These are phyloP conservation scores for Archegozetes longisetosus DNA, from an alignment of 1,140 invertebrate genomes.

Conservation along the genomic window DNA sequence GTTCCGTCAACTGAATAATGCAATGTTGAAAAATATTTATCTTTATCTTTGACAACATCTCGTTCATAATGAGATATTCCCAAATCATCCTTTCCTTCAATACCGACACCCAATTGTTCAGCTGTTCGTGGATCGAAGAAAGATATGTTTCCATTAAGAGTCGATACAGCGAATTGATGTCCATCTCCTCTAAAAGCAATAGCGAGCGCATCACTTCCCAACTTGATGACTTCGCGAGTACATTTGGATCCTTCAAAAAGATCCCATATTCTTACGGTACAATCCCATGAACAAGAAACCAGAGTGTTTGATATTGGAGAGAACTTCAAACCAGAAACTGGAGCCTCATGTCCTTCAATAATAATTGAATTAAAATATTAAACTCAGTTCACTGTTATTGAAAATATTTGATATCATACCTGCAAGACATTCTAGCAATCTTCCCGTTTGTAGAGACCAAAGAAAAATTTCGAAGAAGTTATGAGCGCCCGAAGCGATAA, in stretches of 20 bases:
- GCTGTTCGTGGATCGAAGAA: constrained; percentile 59
- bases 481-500: constrained; percentile 79
- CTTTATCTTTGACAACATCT: constrained; percentile 75
- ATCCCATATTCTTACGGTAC: constrained; percentile 80
- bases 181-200: constrained; percentile 75
- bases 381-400: background rate
- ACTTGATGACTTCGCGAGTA: constrained; percentile 59
- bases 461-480: constrained; percentile 88
- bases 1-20: constrained; percentile 84
- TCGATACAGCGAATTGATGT: constrained; percentile 73
- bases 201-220: constrained; percentile 63
- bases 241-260: constrained; percentile 55
- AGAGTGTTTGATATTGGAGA: constrained; percentile 50
- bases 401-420: constrained; percentile 4
- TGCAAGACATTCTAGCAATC: constrained; percentile 48
- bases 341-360: constrained; percentile 67
- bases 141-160: constrained; percentile 69
- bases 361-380: constrained; percentile 9
- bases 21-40: constrained; percentile 71
- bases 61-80: constrained; percentile 59
- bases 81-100: constrained; percentile 77
- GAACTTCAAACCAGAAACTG: constrained; percentile 66
- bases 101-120: constrained; percentile 46
- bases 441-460: constrained; percentile 84
- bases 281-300: constrained; percentile 84